Conservation (phyloP, 2,113 vertebrate species). For the Myrmecophaga tridactyla region DNA sequence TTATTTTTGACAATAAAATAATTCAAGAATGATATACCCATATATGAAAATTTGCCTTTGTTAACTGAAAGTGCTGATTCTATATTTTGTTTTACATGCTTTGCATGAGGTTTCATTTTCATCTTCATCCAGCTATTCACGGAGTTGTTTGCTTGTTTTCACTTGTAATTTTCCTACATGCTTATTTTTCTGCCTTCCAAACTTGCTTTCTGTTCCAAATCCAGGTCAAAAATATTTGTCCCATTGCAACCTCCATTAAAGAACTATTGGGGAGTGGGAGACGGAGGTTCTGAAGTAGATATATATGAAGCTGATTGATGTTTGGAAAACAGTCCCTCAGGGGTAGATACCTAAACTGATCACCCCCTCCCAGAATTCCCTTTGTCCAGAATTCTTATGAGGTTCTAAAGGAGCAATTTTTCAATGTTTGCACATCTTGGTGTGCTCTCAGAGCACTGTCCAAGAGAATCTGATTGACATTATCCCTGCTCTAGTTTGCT, state of each 20-base stretch:
- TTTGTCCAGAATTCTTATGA: background rate
- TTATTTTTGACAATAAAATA: background rate
- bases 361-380: background rate
- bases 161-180: background rate
- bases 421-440: background rate
- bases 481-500: too few species aligned
- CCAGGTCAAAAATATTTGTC: background rate
- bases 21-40: conserved; percentile 81
- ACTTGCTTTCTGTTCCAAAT: background rate
- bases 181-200: background rate
- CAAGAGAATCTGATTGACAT: background rate
- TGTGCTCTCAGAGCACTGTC: background rate
- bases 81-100: conserved; percentile 79
- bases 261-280: background rate
- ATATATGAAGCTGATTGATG: background rate
- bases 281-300: background rate
- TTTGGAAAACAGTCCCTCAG: background rate
- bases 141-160: conserved; percentile 53
- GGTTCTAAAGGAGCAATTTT: background rate
- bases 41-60: conserved; percentile 84
- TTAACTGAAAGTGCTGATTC: background rate
- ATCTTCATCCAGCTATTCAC: background rate
- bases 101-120: conserved; percentile 61
- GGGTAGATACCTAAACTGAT: background rate
- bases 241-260: background rate